Evolutionary conservation across 2,888 invertebrate species (phyloP).

Genomic region (Drosophila paucipuncta): DNA sequence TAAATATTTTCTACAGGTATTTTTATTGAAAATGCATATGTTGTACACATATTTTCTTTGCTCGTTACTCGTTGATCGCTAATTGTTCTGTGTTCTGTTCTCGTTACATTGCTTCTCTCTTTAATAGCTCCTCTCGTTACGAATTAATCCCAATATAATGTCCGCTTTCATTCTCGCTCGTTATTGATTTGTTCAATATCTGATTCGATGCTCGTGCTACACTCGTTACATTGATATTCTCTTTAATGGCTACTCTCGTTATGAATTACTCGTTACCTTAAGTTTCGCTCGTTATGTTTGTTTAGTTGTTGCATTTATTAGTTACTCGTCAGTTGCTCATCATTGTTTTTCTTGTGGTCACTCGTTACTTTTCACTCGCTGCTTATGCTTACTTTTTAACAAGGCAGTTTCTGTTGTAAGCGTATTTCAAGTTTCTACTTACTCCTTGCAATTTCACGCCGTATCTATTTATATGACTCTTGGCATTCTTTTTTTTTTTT

Average conservation of each 20-base stretch:
- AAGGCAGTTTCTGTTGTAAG: neutral
- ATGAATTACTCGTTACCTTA: neutral
- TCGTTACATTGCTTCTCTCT: neutral
- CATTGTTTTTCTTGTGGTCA: neutral
- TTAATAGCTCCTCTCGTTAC: neutral
- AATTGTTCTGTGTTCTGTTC: neutral
- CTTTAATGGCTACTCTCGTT: neutral
- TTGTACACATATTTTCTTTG: neutral
- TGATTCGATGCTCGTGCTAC: neutral
- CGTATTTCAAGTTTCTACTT: constrained; percentile 15
- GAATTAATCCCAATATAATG: neutral
- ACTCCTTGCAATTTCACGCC: neutral
- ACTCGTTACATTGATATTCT: neutral
- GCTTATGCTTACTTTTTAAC: neutral
- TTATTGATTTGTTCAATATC: neutral
- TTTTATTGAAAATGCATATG: neutral
- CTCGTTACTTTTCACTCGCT: neutral
- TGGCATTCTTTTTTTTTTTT: constrained; percentile 28
- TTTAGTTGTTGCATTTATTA: neutral
- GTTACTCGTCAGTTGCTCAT: neutral
- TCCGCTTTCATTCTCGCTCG: neutral
- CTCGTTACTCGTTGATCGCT: neutral
- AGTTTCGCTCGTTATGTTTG: neutral
- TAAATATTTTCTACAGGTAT: neutral
- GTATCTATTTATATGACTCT: constrained; percentile 25